Base-by-base conservation (phyloP, 1,140 invertebrate species). In the Asbolus verrucosus region DNA sequence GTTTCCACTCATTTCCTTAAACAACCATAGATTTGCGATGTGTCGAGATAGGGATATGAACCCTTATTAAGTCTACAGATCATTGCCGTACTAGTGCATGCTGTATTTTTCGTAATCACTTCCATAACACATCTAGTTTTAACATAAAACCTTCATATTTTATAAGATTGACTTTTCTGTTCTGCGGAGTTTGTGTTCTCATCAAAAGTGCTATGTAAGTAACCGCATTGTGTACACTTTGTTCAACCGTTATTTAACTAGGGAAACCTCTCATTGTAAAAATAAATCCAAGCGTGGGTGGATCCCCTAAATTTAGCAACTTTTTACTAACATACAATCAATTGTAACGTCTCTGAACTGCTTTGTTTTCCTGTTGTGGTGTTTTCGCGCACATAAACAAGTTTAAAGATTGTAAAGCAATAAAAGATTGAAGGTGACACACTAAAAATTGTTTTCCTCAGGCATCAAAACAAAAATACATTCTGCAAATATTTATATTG, bases 1-100 rank as follows among this genome's bases (percentile, higher is more conserved):
- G 91, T 93, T 67, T 92, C 92, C 79, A 93, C 92, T 81, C 91
- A 93, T 81, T 93, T 93, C 82, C 84, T 93, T 83, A 93, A 93
- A 84, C 92, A 93, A 83, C 91, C 92, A 87, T 93, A 92, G 88
- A 84, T 75, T 73, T 82, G 84, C 79, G 81, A 91, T 91, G 90
- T 91, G 89, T 85, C 87, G 88, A 75, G 89, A 91, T 85, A 84
- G 89, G 84, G 89, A 91, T 87, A 90, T 91, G 89, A 86, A 88
- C 81, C 86, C 85, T 78, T 83, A n/a, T n/a, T n/a, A 83, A 79
- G 80, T 75, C 62, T 71, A 68, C 21, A 59, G 59, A 69, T 74
- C 67, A 59, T 63, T 60, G 46, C 46, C 46, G 21, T 54, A 54
- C 46, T 54, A 54, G 46, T 54, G 46, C 46, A 54, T 54, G 46